Percentiles rank a stretch among this genome's conserved stretches.
Conservation (phyloP, 2,797 vertebrate genomes). For the Vultur gryphus region DNA sequence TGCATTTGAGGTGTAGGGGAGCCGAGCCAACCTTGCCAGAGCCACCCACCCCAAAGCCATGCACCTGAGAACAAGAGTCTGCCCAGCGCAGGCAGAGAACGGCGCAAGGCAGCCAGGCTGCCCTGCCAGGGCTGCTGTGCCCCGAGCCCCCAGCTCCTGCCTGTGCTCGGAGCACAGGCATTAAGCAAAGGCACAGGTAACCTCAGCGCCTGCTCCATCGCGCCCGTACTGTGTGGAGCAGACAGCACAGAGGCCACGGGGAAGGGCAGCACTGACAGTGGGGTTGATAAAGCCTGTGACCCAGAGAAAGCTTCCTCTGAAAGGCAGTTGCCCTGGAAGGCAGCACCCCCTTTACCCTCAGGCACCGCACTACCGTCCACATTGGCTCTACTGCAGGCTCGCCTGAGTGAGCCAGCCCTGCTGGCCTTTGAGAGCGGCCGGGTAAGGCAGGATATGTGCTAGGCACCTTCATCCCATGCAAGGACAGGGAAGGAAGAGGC, state of each 20-base stretch:
- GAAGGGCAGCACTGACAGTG: not conserved
- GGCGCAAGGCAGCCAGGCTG: not conserved
- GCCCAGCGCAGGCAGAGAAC: not conserved
- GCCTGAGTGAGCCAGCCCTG: not conserved
- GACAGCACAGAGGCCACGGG: not conserved
- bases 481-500: not conserved
- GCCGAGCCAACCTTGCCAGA: not conserved
- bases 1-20: not conserved
- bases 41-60: not conserved
- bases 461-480: not conserved
- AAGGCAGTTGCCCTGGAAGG: not conserved
- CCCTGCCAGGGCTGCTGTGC: not conserved
- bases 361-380: not conserved
- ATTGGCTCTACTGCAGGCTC: fast-evolving
- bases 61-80: not conserved
- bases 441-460: not conserved
- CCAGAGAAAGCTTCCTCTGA: not conserved
- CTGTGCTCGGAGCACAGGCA: not conserved
- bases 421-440: not conserved
- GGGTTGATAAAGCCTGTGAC: not conserved
- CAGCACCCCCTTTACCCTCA: not conserved
- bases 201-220: not conserved
- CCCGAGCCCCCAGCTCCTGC: not conserved
- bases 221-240: fast-evolving
- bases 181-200: not conserved